Evolutionary conservation across 37 sponge, comb jelly and placozoan genomes (phyloP), one percentile per base, ranked within the genome.

Genomic region (Dysidea cf. avara): DNA sequence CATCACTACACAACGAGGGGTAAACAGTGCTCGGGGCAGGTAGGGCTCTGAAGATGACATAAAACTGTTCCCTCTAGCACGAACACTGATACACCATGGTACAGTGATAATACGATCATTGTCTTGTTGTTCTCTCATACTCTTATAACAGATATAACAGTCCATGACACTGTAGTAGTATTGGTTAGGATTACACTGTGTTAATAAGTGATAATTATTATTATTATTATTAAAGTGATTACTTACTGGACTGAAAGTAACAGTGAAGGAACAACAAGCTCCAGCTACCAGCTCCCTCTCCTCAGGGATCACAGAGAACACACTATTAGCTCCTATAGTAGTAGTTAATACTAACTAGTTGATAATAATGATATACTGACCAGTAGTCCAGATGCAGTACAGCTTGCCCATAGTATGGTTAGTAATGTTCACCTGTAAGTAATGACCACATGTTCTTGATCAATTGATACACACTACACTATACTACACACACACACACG

Each of bases 101-200:
- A 87, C 87, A 20, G 73, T 66, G 24, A 92, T 58, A 20, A 78
- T 71, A 46, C 54, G 35, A 38, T 80, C 73, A 25, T 64, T 64
- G 21, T 72, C 67, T 70, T 40, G 18, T 20, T 31, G 25, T 64
- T 24, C 69, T 74, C 54, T 79, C 70, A 35, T 36, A 18, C 13
- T 89, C 86, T 88, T 89, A 64, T 92, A 96, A 29, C 76, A 89
- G 11, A 83, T 63, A 49, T 66, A 92, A 68, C 93, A 96, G 56
- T 96, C 97, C 56, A 92, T 35, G 47, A 84, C 70, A 9, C 35
- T 56, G 34, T 53, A 25, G 57, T 81, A 85, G 56, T 82, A 77
- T 68, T 82, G 69, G 32, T 72, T 72, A 2, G 86, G 46, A n/a
- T 77, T 57, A 14, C 53, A 38, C 91, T 91, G 75, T 29, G 72